Base-by-base conservation (phyloP, 1,140 invertebrate genomes). In the Druon quercuslanigerum region DNA sequence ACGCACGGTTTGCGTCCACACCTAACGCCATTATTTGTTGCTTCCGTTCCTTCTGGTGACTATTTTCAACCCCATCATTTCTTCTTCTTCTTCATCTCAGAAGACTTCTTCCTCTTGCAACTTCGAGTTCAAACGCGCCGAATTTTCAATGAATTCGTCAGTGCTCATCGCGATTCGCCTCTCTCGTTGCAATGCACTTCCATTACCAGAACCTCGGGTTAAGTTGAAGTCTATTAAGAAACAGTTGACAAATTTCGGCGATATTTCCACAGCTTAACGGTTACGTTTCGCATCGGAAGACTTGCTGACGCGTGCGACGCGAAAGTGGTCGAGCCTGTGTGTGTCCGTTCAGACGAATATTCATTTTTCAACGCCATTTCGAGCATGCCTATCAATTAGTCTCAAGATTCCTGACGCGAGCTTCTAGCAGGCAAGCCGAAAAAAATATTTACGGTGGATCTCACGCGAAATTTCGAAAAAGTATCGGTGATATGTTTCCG, bases 1-100 rank as follows among this genome's bases (percentile, higher is more conserved):
- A 90, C 88, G 90, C 90, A 82, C 86, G 82, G 90, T 91, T 90
- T 90, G 85, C 85, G 82, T 87, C 89, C 88, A 86, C 88, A 90
- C 89, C 89, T 89, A 85, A 77, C 81, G 76, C 76, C 86, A 87
- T 90, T 91, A 91, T 91, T 91, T 91, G 88, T 91, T 87, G 87
- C 90, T 91, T 91, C 90, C 90, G 90, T 85, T 89, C 85, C 50
- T 75, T 81, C 72, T 79, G 33, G 25, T 46, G 60, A 87, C 87
- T 90, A 90, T 90, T 90, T 89, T 85, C 83, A 90, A 87, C 57
- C 79, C 12, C 74, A 25, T 33, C 3, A 50, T 77, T 81, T 82
- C 77, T 82, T 79, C 82, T 78, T 75, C 77, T 76, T 74, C 57
- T 19, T 75, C 51, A 72, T 46, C 20, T 25, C 60, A 33, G 5